phyloP scores from a whole-genome alignment of 2,113 vertebrate species.

The Coturnix japonica region DNA sequence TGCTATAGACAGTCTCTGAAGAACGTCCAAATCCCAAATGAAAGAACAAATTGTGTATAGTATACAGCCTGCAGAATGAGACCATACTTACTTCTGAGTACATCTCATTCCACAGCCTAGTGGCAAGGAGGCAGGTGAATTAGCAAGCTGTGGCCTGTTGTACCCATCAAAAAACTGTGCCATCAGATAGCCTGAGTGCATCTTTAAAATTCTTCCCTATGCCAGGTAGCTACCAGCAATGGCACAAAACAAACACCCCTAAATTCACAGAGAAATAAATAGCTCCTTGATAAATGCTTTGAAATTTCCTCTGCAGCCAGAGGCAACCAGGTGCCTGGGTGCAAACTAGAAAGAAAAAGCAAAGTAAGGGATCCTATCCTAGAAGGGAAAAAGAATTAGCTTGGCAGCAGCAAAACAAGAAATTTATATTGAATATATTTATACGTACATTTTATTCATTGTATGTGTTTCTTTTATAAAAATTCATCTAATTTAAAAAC shows the following conservation, averaged over 20 bases:
- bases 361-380: not conserved
- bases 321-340: not conserved
- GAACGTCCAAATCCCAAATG: not conserved
- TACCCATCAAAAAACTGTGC: not conserved
- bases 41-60: not conserved
- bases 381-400: not conserved
- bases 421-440: not conserved
- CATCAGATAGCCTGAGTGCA: rapidly evolving
- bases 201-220: not conserved
- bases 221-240: not conserved
- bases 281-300: not conserved
- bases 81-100: not conserved
- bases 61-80: not conserved
- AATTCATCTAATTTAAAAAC: not conserved
- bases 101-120: not conserved
- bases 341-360: not conserved
- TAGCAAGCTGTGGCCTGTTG: not conserved
- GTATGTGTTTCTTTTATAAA: not conserved
- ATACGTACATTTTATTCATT: not conserved
- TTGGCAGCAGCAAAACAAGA: not conserved
- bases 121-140: not conserved
- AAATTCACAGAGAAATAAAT: not conserved
- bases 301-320: not conserved
- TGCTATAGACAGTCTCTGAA: not conserved
- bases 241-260: not conserved